A percentile compares a stretch with the other conserved stretches of the same genome.
Evolutionary conservation across 2,797 vertebrate genomes (phyloP).

Genomic region (Acestrorhynchus altus): DNA sequence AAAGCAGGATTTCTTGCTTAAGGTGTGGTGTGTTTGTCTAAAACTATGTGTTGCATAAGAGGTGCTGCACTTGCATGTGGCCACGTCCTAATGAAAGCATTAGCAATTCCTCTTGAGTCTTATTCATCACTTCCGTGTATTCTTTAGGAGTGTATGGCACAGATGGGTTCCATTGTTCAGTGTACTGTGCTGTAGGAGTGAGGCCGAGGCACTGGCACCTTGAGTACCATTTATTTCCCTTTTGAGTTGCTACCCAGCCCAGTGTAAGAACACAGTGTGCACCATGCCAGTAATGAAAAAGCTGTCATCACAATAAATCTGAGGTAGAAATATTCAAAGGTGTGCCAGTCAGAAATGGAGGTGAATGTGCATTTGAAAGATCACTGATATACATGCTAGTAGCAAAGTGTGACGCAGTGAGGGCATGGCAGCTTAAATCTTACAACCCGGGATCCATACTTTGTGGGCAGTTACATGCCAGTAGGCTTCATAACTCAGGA

Average conservation of each 20-base stretch:
- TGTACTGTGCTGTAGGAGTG: slow-evolving; percentile 1
- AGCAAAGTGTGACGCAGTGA: too few species aligned
- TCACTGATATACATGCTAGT: too few species aligned
- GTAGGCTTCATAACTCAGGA: too few species aligned
- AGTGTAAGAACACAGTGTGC: slow-evolving; percentile 20
- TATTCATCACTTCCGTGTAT: slow-evolving; percentile 39
- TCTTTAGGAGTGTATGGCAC: slow-evolving; percentile 21
- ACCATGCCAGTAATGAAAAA: background rate
- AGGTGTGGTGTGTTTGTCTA: slow-evolving; percentile 28
- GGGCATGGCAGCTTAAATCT: too few species aligned
- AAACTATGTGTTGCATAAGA: slow-evolving; percentile 7
- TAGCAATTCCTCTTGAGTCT: background rate
- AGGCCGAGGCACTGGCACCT: background rate
- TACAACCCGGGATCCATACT: too few species aligned
- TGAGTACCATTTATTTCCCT: background rate
- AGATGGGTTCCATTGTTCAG: slow-evolving; percentile 25
- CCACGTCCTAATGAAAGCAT: slow-evolving; percentile 28
- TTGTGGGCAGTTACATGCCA: too few species aligned
- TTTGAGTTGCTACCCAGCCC: slow-evolving; percentile 10
- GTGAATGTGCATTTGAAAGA: background rate
- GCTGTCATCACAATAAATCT: background rate
- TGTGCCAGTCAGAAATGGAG: background rate
- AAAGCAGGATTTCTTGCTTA: background rate
- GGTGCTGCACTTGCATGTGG: background rate
- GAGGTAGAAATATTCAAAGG: background rate